Evolutionary conservation across 2,113 vertebrate genomes (phyloP).

Genomic region (Epinephelus cyanopodus): DNA sequence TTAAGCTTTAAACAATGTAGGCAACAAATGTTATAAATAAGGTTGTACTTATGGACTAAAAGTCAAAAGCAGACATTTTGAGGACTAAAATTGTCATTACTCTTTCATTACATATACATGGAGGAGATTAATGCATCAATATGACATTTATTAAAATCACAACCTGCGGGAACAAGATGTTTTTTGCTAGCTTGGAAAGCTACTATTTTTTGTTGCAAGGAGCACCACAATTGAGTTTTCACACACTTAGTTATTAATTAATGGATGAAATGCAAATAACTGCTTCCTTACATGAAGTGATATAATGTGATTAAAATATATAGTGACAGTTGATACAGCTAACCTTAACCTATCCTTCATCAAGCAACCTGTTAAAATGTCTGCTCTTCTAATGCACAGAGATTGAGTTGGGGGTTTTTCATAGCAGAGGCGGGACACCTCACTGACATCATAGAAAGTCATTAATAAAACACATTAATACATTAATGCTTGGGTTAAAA

Average conservation of each 20-base stretch:
- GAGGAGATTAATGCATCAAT: background rate
- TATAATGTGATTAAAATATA: background rate
- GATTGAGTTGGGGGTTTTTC: background rate
- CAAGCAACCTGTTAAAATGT: too few species aligned
- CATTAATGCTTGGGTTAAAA: background rate
- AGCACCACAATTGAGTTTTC: background rate
- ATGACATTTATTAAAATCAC: too few species aligned
- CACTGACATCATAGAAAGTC: background rate
- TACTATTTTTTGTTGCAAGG: too few species aligned
- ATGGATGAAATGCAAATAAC: background rate
- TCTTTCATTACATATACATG: background rate
- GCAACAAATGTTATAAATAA: background rate
- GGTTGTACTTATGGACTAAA: background rate
- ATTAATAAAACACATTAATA: background rate
- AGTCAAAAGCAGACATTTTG: background rate
- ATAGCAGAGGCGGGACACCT: background rate
- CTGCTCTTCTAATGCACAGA: background rate
- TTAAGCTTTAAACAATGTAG: background rate
- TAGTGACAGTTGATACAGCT: too few species aligned
- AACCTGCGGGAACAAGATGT: too few species aligned
- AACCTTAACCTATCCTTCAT: too few species aligned
- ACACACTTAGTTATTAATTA: background rate
- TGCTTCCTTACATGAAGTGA: background rate
- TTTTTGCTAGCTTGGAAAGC: too few species aligned
- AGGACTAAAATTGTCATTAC: background rate